These are phyloP conservation scores for Minunthozetes semirufus DNA, from an alignment of 2,888 invertebrate genomes.

Conservation along the genomic window DNA sequence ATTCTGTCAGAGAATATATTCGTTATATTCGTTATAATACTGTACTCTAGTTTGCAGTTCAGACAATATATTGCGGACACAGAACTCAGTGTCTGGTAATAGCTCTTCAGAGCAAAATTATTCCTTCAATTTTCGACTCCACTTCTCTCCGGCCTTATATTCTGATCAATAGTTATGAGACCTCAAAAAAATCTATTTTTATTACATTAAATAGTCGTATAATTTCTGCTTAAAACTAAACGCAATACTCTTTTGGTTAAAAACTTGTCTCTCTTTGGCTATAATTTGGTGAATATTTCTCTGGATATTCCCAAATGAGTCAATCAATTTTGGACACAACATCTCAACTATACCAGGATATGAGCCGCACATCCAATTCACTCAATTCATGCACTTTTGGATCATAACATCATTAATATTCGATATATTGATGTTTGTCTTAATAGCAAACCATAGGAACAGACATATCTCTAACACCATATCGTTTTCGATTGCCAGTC, in stretches of 20 bases:
- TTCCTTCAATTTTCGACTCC: not conserved
- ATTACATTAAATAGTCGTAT: too few relatives aligned
- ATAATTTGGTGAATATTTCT: not conserved
- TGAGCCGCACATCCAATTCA: conserved; percentile 2
- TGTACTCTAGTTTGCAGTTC: conserved; percentile 22
- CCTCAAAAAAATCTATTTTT: not conserved
- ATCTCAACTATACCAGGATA: not conserved
- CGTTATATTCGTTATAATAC: conserved; percentile 1
- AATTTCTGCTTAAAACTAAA: too few relatives aligned
- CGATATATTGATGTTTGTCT: too few relatives aligned
- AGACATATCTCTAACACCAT: too few relatives aligned
- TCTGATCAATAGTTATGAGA: not conserved
- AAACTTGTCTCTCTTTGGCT: too few relatives aligned
- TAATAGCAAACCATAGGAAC: too few relatives aligned
- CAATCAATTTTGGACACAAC: conserved; percentile 21
- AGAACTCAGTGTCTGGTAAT: conserved; percentile 13
- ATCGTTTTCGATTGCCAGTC: not conserved
- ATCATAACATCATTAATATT: not conserved
- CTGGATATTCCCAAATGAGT: conserved; percentile 11
- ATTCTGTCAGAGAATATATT: too few relatives aligned
- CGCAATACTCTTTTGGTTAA: too few relatives aligned
- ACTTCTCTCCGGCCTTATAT: too few relatives aligned
- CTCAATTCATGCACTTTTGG: not conserved
- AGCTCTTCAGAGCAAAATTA: conserved; percentile 11
- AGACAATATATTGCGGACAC: conserved; percentile 6